Evolutionary conservation across 2,113 vertebrate genomes (phyloP).

Genomic region (Ageneiosus marmoratus): DNA sequence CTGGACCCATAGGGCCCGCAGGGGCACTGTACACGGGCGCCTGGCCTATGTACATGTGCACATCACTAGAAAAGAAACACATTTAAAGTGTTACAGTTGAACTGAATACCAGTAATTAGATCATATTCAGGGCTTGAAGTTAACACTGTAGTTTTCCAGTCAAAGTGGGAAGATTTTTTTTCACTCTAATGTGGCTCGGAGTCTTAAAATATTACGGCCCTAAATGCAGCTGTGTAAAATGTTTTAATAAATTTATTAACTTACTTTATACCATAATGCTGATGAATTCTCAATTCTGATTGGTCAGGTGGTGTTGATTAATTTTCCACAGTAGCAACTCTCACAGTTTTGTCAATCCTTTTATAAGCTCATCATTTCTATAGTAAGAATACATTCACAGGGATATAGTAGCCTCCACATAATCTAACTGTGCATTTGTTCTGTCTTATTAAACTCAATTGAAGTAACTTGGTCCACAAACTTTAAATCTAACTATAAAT

Average conservation of each 20-base stretch:
- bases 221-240: background rate
- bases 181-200: background rate
- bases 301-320: background rate
- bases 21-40: constrained; percentile 83
- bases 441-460: background rate
- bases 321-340: too few species aligned
- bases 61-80: constrained; percentile 71
- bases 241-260: background rate
- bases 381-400: background rate
- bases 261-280: too few species aligned
- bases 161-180: background rate
- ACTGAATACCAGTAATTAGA: background rate
- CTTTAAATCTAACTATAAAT: background rate
- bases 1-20: constrained; percentile 68
- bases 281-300: background rate
- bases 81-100: background rate
- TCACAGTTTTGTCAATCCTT: background rate
- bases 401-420: background rate
- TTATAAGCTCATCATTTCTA: background rate
- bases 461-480: background rate
- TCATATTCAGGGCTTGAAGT: background rate
- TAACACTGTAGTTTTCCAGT: background rate
- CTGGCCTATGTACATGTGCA: constrained; percentile 85
- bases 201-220: background rate
- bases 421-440: background rate